These are phyloP conservation scores for Oncopodura yosiiana DNA, from an alignment of 1,140 invertebrate species.

Conservation along the genomic window DNA sequence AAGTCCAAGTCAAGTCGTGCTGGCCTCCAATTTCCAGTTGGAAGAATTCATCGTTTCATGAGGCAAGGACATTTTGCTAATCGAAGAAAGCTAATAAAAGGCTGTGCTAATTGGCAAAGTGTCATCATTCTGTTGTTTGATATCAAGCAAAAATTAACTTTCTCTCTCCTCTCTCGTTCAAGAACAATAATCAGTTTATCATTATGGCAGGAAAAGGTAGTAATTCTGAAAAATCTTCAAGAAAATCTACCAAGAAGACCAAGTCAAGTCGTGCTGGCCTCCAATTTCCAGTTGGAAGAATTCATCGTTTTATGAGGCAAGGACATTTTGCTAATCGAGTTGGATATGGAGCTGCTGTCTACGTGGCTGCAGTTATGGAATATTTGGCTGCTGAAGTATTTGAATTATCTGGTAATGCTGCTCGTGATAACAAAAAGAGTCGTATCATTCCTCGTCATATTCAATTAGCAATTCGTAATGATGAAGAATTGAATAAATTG, in stretches of 20 bases:
- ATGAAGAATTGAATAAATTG: conserved; percentile 72
- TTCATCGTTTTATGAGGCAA: conserved; percentile 56
- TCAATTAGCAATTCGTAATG: conserved; percentile 71
- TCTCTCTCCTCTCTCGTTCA: too few species aligned
- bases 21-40: conserved; percentile 60
- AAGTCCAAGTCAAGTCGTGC: conserved; percentile 54
- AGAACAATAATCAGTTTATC: too few species aligned
- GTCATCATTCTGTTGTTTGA: too few species aligned
- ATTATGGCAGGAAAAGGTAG: too few species aligned
- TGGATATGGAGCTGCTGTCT: conserved; percentile 59
- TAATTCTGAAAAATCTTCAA: too few species aligned
- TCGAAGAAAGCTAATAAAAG: too few species aligned
- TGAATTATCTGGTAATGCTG: conserved; percentile 68
- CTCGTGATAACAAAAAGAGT: conserved; percentile 50
- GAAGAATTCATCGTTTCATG: conserved; percentile 56
- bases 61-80: conserved; percentile 60
- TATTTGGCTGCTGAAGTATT: conserved; percentile 59
- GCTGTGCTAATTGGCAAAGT: too few species aligned
- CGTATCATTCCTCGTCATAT: conserved; percentile 66
- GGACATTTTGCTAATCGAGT: conserved; percentile 60
- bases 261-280: conserved; percentile 54
- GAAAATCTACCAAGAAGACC: too few species aligned
- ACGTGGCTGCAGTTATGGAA: conserved; percentile 53
- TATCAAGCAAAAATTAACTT: too few species aligned
- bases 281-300: conserved; percentile 59